Base-by-base conservation (phyloP, 2,888 invertebrate species). In the Pammene fasciana region DNA sequence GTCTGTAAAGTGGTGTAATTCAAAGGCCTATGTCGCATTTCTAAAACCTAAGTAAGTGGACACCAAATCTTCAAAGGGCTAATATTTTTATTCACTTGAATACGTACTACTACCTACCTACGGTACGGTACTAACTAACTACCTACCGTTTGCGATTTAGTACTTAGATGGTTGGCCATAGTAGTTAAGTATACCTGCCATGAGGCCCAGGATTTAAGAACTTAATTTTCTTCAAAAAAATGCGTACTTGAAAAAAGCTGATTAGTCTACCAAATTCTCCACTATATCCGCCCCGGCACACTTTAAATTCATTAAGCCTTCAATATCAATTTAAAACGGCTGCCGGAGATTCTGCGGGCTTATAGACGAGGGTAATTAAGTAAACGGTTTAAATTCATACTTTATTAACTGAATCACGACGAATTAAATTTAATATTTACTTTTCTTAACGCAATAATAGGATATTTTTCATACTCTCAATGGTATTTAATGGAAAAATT, bases 291-390 rank as follows among this genome's bases (percentile, higher is more conserved):
- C 38, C 14, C 18, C 43, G 26, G 57, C 59, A 34, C 41, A 38
- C 41, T 48, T 65, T 56, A 18, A 65, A 56, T 65, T 65, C 18
- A 46, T 38, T 65, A 48, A 65, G 38, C 46, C 38, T 56, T 56
- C 46, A 46, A 56, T 65, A 56, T 56, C 65, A 65, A 55, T 55
- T 56, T 13, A 55, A 13, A 26, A 5, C 36, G 26, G 36, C 11
- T 36, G 45, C 64, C 38, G n/a, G 46, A 65, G 56, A 65, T 56
- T 52, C 38, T 13, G 36, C n/a, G 55, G 65, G 13, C 46, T 18
- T 46, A 65, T 46, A 46, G 56, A 65, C 54, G 6, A 36, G 16
- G 46, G 46, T 16, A 56, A 56, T 56, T 65, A 65, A 65, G 36
- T 38, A 56, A 46, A 64, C 54, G 46, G 55, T 11, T 65, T 43